Conservation (phyloP, 2,113 vertebrate species). For the Eclectus roratus region DNA sequence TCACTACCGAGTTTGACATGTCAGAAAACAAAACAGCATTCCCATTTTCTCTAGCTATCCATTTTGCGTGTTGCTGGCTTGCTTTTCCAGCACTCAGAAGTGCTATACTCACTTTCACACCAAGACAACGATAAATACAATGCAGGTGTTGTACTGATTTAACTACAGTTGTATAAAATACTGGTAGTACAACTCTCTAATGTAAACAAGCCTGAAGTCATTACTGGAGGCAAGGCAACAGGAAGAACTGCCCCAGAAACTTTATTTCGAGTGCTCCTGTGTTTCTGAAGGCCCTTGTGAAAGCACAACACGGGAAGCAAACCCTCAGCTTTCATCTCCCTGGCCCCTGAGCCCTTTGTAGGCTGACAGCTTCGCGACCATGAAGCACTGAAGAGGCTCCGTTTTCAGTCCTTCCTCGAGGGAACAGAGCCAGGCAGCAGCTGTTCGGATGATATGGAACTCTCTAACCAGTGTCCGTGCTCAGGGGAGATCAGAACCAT, state of each 20-base stretch:
- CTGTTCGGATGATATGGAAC: background rate
- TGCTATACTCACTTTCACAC: background rate
- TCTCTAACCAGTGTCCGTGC: background rate
- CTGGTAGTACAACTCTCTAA: constrained; percentile 41
- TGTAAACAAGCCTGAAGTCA: constrained; percentile 33
- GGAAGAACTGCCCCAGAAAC: constrained; percentile 41
- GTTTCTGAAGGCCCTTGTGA: background rate
- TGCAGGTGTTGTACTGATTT: constrained; percentile 36
- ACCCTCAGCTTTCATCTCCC: background rate
- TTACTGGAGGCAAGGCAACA: constrained; percentile 39
- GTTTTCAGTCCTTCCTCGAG: background rate
- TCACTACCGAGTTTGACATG: background rate
- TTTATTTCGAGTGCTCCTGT: background rate
- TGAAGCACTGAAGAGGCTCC: background rate
- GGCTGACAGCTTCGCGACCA: background rate
- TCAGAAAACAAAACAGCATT: background rate
- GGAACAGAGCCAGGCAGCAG: constrained; percentile 16
- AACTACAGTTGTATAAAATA: background rate
- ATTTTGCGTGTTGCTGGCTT: background rate
- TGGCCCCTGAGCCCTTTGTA: background rate
- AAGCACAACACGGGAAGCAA: background rate
- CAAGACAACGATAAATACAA: background rate
- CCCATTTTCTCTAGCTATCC: background rate
- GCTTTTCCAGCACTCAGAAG: background rate
- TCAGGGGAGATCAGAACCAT: background rate